Conservation (phyloP, 2,113 vertebrate species). For the Mionectes macconnelli region DNA sequence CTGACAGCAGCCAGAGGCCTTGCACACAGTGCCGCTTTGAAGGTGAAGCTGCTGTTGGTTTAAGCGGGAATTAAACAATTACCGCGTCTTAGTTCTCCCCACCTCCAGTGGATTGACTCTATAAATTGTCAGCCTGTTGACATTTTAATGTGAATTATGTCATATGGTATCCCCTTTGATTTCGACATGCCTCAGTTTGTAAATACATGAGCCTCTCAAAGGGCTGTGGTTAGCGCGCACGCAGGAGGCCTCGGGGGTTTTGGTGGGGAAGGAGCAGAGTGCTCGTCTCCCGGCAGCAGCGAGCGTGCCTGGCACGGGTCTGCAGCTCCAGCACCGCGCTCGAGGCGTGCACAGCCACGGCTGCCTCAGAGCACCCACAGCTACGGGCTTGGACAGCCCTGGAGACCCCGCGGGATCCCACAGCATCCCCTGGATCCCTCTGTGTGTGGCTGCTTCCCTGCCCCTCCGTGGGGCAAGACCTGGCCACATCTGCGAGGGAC, state of each 20-base stretch:
- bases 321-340: not conserved
- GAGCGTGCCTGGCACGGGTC: conserved; percentile 5
- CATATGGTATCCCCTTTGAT: conserved; percentile 99
- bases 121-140: conserved; percentile 94
- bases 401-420: fast-evolving
- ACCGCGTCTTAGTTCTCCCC: conserved; percentile 77
- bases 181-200: conserved; percentile 97
- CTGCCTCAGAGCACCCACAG: fast-evolving
- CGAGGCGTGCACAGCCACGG: fast-evolving
- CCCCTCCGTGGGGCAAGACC: fast-evolving
- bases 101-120: conserved; percentile 82
- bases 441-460: fast-evolving
- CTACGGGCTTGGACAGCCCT: fast-evolving
- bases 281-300: not conserved
- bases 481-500: fast-evolving
- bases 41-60: conserved; percentile 75
- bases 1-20: conserved; percentile 67
- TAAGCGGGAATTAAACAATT: conserved; percentile 83
- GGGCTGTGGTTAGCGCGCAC: conserved; percentile 95
- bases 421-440: not conserved
- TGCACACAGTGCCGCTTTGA: conserved; percentile 20
- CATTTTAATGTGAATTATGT: conserved; percentile 98
- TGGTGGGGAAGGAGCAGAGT: conserved; percentile 78
- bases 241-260: conserved; percentile 88
- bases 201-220: conserved; percentile 98